Evolutionary conservation across 2,888 invertebrate genomes (phyloP).

Genomic region (Diloba caeruleocephala): DNA sequence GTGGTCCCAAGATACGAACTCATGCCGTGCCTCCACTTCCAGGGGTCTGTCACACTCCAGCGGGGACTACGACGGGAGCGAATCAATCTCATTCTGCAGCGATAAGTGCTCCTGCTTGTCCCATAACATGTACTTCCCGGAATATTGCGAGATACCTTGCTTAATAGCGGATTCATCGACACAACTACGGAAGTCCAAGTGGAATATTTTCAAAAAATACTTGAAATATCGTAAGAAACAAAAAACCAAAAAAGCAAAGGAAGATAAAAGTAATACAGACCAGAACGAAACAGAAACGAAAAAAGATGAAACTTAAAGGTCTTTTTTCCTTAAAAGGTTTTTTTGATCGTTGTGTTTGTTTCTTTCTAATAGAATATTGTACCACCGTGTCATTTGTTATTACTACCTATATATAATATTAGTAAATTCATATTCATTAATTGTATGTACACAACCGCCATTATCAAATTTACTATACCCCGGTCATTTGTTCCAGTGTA

Average conservation of each 20-base stretch:
- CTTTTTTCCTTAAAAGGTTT: too few species aligned
- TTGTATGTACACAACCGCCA: too few species aligned
- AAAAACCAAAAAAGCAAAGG: slow-evolving; percentile 42
- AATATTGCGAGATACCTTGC: slow-evolving; percentile 64
- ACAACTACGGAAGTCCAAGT: slow-evolving; percentile 67
- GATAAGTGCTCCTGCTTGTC: slow-evolving; percentile 66
- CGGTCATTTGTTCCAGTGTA: too few species aligned
- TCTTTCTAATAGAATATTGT: not conserved
- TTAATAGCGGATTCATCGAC: slow-evolving; percentile 70
- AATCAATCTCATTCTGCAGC: slow-evolving; percentile 59
- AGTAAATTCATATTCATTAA: too few species aligned
- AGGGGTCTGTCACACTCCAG: slow-evolving; percentile 68
- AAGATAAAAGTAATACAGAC: slow-evolving; percentile 47
- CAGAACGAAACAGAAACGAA: slow-evolving; percentile 12
- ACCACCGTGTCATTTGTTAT: too few species aligned
- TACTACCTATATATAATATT: too few species aligned
- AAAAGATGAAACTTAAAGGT: slow-evolving; percentile 31
- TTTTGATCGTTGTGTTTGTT: not conserved
- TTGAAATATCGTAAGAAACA: slow-evolving; percentile 62
- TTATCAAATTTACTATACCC: too few species aligned
- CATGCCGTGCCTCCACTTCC: slow-evolving; percentile 74
- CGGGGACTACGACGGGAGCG: slow-evolving; percentile 65
- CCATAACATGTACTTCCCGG: slow-evolving; percentile 46
- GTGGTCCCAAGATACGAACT: slow-evolving; percentile 58
- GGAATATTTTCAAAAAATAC: slow-evolving; percentile 60